Conservation (phyloP, 2,113 vertebrate genomes). For the Azemiops feae region DNA sequence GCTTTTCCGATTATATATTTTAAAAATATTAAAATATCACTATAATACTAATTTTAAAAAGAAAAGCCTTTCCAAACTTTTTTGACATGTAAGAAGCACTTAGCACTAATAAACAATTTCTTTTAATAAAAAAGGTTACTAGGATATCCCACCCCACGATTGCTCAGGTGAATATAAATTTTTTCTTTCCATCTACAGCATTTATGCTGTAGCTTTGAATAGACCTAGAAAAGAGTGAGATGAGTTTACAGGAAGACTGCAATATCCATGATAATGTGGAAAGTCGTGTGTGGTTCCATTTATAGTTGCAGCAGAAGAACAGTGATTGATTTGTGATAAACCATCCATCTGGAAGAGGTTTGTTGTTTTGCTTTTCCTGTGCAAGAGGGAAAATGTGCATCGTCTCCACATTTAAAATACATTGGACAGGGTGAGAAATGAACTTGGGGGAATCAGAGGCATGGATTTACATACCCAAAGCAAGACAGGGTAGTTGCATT, state of each 20-base stretch:
- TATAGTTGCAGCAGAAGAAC: background rate
- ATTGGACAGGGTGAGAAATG: background rate
- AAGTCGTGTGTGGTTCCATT: background rate
- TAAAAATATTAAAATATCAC: background rate
- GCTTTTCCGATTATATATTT: background rate
- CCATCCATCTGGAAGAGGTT: background rate
- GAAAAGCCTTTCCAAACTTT: background rate
- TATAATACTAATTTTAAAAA: conserved; percentile 1
- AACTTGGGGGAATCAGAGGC: background rate
- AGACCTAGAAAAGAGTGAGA: background rate
- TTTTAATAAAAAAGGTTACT: background rate
- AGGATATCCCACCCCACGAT: background rate
- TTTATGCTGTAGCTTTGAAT: background rate
- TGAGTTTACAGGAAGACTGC: background rate
- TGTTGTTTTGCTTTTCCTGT: conserved; percentile 5
- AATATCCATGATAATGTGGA: background rate
- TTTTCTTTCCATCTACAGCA: too few relatives aligned
- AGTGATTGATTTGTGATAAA: background rate
- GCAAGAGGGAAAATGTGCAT: background rate
- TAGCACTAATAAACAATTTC: background rate
- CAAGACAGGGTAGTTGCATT: background rate
- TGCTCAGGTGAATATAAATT: background rate
- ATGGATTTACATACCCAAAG: background rate
- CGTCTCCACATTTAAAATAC: background rate
- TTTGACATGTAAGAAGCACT: background rate